Evolutionary conservation across 2,113 vertebrate species (phyloP).

Genomic region (Oceanites oceanicus): DNA sequence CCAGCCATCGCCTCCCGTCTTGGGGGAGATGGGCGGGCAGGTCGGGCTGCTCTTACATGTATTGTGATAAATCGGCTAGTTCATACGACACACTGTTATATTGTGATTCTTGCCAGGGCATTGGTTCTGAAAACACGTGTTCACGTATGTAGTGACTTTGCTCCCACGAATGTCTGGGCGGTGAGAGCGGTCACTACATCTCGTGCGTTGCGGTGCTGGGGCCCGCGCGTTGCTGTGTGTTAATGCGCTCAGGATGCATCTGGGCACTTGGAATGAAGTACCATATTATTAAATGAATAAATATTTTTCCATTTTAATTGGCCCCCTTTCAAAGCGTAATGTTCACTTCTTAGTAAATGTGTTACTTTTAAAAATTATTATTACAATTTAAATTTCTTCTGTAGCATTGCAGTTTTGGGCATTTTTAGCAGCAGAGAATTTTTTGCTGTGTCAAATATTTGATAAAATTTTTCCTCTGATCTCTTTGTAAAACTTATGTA

Average conservation of each 20-base stretch:
- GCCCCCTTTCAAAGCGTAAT: neutral
- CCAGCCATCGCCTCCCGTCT: neutral
- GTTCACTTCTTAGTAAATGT: neutral
- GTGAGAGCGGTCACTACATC: neutral
- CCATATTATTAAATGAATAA: neutral
- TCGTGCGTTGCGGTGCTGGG: accelerated
- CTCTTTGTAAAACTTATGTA: neutral
- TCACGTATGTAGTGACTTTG: accelerated
- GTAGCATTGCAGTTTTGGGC: neutral
- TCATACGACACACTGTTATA: neutral
- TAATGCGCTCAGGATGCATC: neutral
- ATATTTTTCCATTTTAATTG: neutral
- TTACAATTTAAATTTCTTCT: neutral
- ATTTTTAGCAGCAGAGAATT: neutral
- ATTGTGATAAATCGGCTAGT: neutral
- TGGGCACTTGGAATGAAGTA: neutral
- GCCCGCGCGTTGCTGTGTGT: neutral
- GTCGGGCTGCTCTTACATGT: neutral
- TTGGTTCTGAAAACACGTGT: neutral
- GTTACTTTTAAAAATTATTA: neutral
- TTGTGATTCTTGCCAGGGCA: neutral
- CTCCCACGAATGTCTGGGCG: neutral
- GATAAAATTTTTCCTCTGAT: neutral
- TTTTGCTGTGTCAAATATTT: neutral
- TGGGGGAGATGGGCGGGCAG: neutral